Conservation (phyloP, 2,113 vertebrate species). For the Morone chrysops region DNA sequence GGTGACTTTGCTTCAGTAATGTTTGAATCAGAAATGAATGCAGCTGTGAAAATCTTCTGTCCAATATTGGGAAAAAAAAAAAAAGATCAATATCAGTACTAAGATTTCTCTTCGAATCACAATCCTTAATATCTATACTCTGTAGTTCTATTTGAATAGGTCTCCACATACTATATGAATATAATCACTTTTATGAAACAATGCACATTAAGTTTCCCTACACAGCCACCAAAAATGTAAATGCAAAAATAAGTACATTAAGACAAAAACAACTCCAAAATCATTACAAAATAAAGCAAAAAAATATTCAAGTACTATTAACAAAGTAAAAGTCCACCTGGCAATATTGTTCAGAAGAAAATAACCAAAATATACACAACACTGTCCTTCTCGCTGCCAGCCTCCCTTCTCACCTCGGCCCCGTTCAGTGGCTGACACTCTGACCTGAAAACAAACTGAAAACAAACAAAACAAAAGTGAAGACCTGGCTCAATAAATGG, state of each 20-base stretch:
- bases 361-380: constrained; percentile 77
- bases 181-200: constrained; percentile 69
- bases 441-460: constrained; percentile 62
- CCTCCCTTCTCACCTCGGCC: constrained; percentile 68
- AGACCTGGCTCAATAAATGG: constrained; percentile 75
- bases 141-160: constrained; percentile 57
- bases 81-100: constrained; percentile 2
- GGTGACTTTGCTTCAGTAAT: constrained; percentile 32
- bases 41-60: constrained; percentile 52
- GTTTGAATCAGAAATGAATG: constrained; percentile 45
- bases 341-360: constrained; percentile 87
- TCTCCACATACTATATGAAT: constrained; percentile 67
- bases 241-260: constrained; percentile 66
- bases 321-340: constrained; percentile 89
- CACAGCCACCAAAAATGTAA: constrained; percentile 64
- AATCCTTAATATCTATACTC: constrained; percentile 58
- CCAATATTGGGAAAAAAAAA: neutral
- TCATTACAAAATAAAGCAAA: constrained; percentile 85
- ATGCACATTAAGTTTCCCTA: constrained; percentile 54
- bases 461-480: constrained; percentile 29
- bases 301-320: constrained; percentile 98
- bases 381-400: constrained; percentile 52
- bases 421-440: constrained; percentile 78
- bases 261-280: constrained; percentile 67
- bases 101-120: constrained; percentile 57